phyloP scores from a whole-genome alignment of 2,797 vertebrate genomes.

The Phoebastria nigripes region DNA sequence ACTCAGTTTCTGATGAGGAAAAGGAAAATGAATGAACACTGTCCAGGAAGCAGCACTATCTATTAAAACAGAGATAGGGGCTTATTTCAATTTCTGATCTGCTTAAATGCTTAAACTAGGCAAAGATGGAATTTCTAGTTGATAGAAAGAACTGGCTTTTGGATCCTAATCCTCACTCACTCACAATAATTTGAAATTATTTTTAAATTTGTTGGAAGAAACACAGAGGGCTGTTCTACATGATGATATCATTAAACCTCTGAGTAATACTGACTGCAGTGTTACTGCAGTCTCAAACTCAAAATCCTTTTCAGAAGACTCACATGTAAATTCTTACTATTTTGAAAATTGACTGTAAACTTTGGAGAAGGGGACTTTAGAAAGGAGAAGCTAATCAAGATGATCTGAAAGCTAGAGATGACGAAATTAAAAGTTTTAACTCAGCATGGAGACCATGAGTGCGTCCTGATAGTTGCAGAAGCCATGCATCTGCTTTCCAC shows the following conservation, averaged over 20 bases:
- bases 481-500: neutral
- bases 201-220: slow-evolving; percentile 3
- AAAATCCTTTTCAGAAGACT: neutral
- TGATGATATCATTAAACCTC: neutral
- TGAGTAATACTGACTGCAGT: neutral
- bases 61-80: neutral
- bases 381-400: neutral
- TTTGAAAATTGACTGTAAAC: neutral
- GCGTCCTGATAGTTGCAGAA: neutral
- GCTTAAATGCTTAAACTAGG: neutral
- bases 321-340: neutral
- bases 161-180: neutral
- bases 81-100: neutral
- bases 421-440: slow-evolving; percentile 6
- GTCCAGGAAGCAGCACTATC: neutral
- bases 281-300: neutral
- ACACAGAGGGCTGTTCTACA: neutral
- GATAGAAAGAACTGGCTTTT: neutral
- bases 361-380: neutral
- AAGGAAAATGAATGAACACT: neutral
- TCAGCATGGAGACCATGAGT: neutral
- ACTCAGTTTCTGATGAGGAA: neutral
- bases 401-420: slow-evolving; percentile 26
- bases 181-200: neutral
- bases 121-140: neutral